phyloP scores from a whole-genome alignment of 1,140 invertebrate species.

The Drosophila tropicalis region DNA sequence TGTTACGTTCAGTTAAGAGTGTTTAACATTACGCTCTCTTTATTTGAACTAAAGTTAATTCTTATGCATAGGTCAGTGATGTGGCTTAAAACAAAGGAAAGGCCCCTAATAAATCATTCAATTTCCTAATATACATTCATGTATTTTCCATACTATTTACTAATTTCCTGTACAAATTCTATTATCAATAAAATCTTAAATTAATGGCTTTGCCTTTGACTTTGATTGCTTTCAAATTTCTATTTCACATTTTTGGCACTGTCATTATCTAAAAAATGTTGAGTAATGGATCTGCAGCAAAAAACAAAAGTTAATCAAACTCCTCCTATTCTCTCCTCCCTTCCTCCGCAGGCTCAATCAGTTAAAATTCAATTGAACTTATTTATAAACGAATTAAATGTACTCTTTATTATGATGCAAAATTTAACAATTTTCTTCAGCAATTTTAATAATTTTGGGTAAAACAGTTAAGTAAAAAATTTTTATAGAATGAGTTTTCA shows the following conservation, averaged over 20 bases:
- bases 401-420: neutral
- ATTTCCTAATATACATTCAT: constrained; percentile 28
- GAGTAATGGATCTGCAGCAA: constrained; percentile 27
- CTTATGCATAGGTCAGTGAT: constrained; percentile 53
- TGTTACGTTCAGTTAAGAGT: constrained; percentile 19
- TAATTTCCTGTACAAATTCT: constrained; percentile 28
- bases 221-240: constrained; percentile 33
- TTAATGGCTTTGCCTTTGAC: constrained; percentile 36
- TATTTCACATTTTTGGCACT: constrained; percentile 57
- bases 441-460: too few relatives aligned
- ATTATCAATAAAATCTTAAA: constrained; percentile 21
- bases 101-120: constrained; percentile 49
- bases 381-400: neutral
- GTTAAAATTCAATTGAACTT: constrained; percentile 38
- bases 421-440: too few relatives aligned
- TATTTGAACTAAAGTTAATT: neutral
- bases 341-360: neutral
- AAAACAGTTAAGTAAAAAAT: too few relatives aligned
- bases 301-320: constrained; percentile 30
- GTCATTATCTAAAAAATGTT: constrained; percentile 49
- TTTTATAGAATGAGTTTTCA: too few relatives aligned
- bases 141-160: neutral
- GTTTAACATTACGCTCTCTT: constrained; percentile 5
- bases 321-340: neutral
- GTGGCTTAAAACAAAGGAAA: constrained; percentile 31